Base-by-base conservation (phyloP, 2,888 invertebrate species). In the Cheilosia vulpina region DNA sequence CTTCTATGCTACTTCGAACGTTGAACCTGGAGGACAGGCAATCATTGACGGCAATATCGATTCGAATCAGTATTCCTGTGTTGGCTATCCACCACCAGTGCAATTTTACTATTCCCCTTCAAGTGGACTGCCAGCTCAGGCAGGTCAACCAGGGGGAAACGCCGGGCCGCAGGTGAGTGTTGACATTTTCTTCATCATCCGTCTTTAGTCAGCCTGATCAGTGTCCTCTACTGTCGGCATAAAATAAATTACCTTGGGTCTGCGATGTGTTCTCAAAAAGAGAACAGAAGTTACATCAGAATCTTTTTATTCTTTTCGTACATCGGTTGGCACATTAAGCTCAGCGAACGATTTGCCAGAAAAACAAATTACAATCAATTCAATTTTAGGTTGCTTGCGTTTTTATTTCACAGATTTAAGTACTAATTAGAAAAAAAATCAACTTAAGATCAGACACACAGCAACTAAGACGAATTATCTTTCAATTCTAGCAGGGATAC, bases 51-150 rank as follows among this genome's bases (percentile, higher is more conserved):
- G 53, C 31, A 76, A 65, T 69, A 75, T 84, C n/a, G 84, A 87
- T 69, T 71, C 82, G 9, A 82, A 78, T 62, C 87, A 81, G 71
- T 87, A 87, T 55, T 87, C 87, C 19, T 89, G 89, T 57, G 78
- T 89, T 43, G 85, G 87, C 34, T 89, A 88, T 81, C 87, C 89
- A 19, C 88, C 88, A 69, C 83, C 87, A n/a, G 66, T 89, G 60
- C 87, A 89, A 45, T 72, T 90, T 60, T 89, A 87, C 82, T 89
- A 88, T 73, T 81, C 87, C 21, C 75, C 87, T 27, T 34, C 76
- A 7, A 82, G 58, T 73, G 73, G 69, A 19, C 58, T 77, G 2
- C 38, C 77, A 60, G 27, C 78, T 13, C 9, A 77, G n/a, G 19
- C 63, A 11, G 58, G 41, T 19, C 79, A 76, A 38, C 68, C 68